phyloP scores from a whole-genome alignment of 2,797 vertebrate genomes.

The Parambassis ranga region DNA sequence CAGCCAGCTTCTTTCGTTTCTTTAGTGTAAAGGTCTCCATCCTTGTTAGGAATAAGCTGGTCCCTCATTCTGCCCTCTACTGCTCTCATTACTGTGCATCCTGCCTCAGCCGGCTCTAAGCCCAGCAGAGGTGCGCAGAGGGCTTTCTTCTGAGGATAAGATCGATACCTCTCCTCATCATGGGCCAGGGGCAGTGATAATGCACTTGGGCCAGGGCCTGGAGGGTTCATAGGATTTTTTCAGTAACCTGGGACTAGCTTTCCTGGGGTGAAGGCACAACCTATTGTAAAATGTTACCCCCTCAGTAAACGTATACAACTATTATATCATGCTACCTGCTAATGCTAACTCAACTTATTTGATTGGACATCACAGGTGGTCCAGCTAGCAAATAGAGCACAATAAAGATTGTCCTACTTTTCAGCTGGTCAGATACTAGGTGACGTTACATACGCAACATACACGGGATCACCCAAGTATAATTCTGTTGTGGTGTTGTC shows the following conservation, averaged over 20 bases:
- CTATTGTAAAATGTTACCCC: no score
- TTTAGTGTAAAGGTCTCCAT: slow-evolving; percentile 54
- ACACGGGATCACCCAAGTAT: no score
- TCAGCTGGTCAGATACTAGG: no score
- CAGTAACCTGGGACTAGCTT: slow-evolving; percentile 25
- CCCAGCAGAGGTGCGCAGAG: slow-evolving; percentile 57
- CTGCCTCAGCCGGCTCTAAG: slow-evolving; percentile 55
- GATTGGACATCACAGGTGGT: no score
- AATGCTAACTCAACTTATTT: no score
- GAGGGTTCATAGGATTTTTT: slow-evolving; percentile 39
- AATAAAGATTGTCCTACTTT: no score
- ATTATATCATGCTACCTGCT: no score
- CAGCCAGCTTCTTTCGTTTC: slow-evolving; percentile 30
- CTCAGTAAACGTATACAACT: no score
- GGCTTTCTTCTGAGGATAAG: slow-evolving; percentile 63
- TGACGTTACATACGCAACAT: no score
- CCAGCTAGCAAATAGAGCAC: no score
- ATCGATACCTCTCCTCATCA: slow-evolving; percentile 73
- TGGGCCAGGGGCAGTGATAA: slow-evolving; percentile 61
- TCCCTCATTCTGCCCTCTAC: slow-evolving; percentile 38
- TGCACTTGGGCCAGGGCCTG: slow-evolving; percentile 60
- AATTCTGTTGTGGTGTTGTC: no score
- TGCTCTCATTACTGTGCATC: slow-evolving; percentile 65
- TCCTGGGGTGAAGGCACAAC: slow-evolving; percentile 20
- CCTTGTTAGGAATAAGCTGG: slow-evolving; percentile 54